Conservation (phyloP, 2,113 vertebrate genomes). For the Verasper variegatus region DNA sequence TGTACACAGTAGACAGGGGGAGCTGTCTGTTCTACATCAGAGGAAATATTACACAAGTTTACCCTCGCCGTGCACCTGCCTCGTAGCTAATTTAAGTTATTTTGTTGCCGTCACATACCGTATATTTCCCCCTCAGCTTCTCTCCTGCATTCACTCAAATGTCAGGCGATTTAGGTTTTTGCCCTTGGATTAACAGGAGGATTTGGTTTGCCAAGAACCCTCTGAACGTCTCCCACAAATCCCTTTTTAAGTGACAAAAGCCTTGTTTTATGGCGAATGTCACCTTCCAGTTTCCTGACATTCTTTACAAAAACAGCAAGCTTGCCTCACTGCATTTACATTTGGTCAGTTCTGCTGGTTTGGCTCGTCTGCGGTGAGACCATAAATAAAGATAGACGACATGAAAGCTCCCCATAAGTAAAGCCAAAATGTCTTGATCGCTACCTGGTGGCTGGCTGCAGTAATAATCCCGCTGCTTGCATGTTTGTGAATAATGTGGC, state of each 20-base stretch:
- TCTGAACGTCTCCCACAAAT: slow-evolving; percentile 25
- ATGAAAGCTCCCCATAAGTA: no score
- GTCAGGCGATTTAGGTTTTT: slow-evolving; percentile 7
- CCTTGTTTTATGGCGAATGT: slow-evolving; percentile 33
- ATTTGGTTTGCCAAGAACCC: slow-evolving; percentile 28
- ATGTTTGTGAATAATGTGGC: no score
- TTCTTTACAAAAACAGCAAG: background rate
- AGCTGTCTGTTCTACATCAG: background rate
- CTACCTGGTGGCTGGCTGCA: no score
- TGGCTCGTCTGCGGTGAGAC: background rate
- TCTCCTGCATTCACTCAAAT: slow-evolving; percentile 22
- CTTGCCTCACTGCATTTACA: background rate
- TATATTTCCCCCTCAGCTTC: slow-evolving; percentile 11
- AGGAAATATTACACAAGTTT: background rate
- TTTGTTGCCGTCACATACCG: slow-evolving; percentile 1
- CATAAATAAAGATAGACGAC: background rate
- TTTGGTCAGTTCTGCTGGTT: background rate
- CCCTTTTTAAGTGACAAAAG: slow-evolving; percentile 7
- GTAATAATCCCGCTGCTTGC: no score
- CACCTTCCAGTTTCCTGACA: slow-evolving; percentile 32
- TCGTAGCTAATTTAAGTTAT: slow-evolving; percentile 32
- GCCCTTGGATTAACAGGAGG: slow-evolving; percentile 31
- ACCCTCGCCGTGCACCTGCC: background rate
- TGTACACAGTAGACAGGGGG: background rate
- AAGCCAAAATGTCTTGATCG: no score